Evolutionary conservation across 2,113 vertebrate genomes (phyloP), one percentile per base, ranked within the genome.

Genomic region (Muntiacus reevesi): DNA sequence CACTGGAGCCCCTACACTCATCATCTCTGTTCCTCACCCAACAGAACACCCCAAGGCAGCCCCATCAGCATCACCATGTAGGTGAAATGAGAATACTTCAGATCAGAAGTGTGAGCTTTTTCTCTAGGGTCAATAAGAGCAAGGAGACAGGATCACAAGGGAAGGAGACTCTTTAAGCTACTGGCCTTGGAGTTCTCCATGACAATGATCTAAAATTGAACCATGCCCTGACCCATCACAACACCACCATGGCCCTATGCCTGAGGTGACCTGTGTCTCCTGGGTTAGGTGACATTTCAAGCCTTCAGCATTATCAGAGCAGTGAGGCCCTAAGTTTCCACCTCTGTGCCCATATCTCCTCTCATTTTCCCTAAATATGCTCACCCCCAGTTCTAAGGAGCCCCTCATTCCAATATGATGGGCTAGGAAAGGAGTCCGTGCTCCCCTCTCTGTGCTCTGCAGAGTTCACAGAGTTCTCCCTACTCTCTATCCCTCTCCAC

Each of bases 351-450:
- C 92, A 78, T 9, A 19, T 8, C 5, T 7, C 67, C 52, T 96
- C 81, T 85, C 7, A 28, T 67, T 57, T 85, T 12, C 62, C 71
- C 21, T 59, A 45, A 57, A 1, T 71, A 28, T 27, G 23, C n/a
- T 88, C 55, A 45, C 55, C 87, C 52, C 55, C 78, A n/a, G 36
- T 85, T 76, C 57, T 25, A 89, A 86, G 79, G 71, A 95, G 36
- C 8, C 40, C 14, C 28, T 40, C 33, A 1, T 55, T 59, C 59
- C 16, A 79, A 17, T 16, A 43, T 16, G 45, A 60, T 4, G n/a
- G 74, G 21, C 57, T 17, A 45, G 5, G 3, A 6, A 13, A 87
- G 76, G 12, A 28, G 30, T 3, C 45, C 12, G 1, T 7, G 15
- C 43, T 91, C 74, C 43, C 52, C 33, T 19, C 76, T 27, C 82